phyloP scores from a whole-genome alignment of 2,113 vertebrate species.

The Semicossyphus pulcher region DNA sequence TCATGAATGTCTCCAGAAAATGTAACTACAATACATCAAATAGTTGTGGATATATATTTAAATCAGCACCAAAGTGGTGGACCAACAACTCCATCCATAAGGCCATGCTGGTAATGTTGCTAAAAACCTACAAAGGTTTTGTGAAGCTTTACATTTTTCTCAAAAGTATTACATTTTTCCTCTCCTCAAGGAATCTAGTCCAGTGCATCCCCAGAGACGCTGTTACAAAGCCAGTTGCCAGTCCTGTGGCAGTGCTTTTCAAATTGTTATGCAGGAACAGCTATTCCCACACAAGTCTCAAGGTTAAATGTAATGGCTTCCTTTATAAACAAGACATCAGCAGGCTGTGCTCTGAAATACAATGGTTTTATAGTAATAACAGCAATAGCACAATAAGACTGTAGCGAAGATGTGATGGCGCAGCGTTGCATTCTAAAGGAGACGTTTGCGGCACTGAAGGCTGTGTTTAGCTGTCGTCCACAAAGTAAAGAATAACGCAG shows the following conservation, averaged over 20 bases:
- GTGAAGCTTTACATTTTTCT: too few relatives aligned
- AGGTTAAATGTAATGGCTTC: constrained; percentile 62
- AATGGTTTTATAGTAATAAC: constrained; percentile 49
- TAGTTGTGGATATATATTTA: too few relatives aligned
- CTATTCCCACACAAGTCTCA: constrained; percentile 63
- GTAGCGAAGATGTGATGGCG: constrained; percentile 31
- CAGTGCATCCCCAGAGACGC: constrained; percentile 12
- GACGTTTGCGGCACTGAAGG: constrained; percentile 17
- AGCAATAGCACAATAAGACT: constrained; percentile 32
- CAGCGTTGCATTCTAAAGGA: constrained; percentile 36
- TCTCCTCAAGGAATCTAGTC: neutral
- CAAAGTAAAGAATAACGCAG: too few relatives aligned
- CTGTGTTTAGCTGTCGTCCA: constrained; percentile 25
- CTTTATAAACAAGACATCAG: constrained; percentile 64
- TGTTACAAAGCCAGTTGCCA: constrained; percentile 21
- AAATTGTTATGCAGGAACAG: constrained; percentile 47
- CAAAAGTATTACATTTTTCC: too few relatives aligned
- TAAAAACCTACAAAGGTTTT: too few relatives aligned
- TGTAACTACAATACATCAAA: too few relatives aligned
- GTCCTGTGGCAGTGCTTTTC: constrained; percentile 15
- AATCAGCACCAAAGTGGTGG: too few relatives aligned
- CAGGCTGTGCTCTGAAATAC: constrained; percentile 39
- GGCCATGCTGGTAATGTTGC: too few relatives aligned
- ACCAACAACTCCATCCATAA: neutral
- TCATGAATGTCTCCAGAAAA: neutral